Evolutionary conservation across 2,888 invertebrate genomes (phyloP).

Genomic region (Calliopum simillimum): DNA sequence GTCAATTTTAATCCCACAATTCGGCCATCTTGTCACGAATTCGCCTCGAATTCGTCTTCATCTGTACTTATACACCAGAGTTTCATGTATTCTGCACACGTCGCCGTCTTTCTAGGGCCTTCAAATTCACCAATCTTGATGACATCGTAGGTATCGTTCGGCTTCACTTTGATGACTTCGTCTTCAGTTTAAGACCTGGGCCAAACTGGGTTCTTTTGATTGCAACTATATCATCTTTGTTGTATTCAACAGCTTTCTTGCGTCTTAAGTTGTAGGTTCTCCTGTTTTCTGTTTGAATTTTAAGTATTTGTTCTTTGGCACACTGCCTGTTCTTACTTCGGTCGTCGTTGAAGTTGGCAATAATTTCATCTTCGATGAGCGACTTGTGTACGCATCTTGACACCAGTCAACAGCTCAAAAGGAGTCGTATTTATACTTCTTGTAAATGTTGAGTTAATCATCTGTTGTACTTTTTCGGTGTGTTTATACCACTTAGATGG

Average conservation of each 20-base stretch:
- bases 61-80: not conserved
- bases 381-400: conserved; percentile 34
- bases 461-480: conserved; percentile 35
- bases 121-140: conserved; percentile 21
- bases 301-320: conserved; percentile 30
- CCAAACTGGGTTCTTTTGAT: conserved; percentile 37
- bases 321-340: conserved; percentile 16
- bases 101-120: conserved; percentile 24
- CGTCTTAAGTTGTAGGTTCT: conserved; percentile 25
- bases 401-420: conserved; percentile 20
- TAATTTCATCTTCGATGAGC: conserved; percentile 36
- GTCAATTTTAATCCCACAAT: conserved; percentile 27
- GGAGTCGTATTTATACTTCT: no score
- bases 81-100: conserved; percentile 7
- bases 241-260: conserved; percentile 23
- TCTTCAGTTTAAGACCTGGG: conserved; percentile 31
- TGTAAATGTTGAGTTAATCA: conserved; percentile 39
- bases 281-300: conserved; percentile 31
- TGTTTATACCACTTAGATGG: conserved; percentile 40
- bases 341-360: no score
- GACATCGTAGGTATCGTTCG: conserved; percentile 33
- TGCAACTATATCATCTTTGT: conserved; percentile 21
- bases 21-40: conserved; percentile 35
- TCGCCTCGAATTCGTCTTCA: conserved; percentile 35
- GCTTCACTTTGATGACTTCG: conserved; percentile 14